Base-by-base conservation (phyloP, 2,113 vertebrate species). In the Lamprotornis superbus region DNA sequence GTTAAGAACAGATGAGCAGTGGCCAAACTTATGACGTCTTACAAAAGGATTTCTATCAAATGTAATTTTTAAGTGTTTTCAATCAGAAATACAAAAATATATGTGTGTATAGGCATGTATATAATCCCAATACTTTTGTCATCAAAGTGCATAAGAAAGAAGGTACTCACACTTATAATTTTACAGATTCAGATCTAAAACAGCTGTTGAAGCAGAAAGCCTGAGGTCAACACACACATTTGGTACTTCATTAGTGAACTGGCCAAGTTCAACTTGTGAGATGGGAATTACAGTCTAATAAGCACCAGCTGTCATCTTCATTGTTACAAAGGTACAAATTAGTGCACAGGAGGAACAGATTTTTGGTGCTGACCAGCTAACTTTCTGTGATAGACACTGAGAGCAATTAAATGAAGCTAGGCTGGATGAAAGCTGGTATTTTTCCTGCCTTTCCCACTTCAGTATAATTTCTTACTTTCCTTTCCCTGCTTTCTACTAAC, bases 171-270 rank as follows among this genome's bases (percentile, higher is more conserved):
- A n/a, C 7, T 53, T 35, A 19, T 0, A 30, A n/a, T 71, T 85
- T 87, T 71, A 59, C 44, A 88, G 39, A 19, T 15, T 84, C 14
- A 39, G 42, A 67, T 83, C 70, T 92, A 76, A 88, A 94, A 73
- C 42, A 71, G 42, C 35, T 90, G 37, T 49, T 83, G 49, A 76
- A 76, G 37, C 18, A 68, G 63, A 89, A 95, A 84, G 15, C 16
- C 33, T 1, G 6, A 75, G 57, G 44, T 92, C 61, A 91, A 50
- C 9, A 37, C 13, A 50, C 19, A 50, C 13, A 47, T 85, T 87
- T 87, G 20, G 39, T 85, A 68, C 39, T 93, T 69, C 3, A 10
- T 81, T 68, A 76, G 30, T 83, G 61, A 95, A 60, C 52, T 44
- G 44, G 39, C 11, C n/a, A 50, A 70, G 39, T 87, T 70, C 69